Evolutionary conservation across 2,113 vertebrate species (phyloP).

Genomic region (Pseudorasbora parva): DNA sequence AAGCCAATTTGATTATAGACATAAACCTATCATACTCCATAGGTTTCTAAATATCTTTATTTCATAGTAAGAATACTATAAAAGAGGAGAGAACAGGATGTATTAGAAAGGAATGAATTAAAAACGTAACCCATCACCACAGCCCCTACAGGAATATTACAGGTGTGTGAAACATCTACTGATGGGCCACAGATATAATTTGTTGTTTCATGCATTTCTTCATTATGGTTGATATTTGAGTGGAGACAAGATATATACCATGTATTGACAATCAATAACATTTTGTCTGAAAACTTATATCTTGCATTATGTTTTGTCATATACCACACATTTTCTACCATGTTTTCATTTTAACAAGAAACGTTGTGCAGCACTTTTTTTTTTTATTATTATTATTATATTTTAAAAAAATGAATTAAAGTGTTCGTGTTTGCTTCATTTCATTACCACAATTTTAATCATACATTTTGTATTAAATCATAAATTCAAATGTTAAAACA

Average conservation of each 20-base stretch:
- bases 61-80: slow-evolving; percentile 5
- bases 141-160: no score
- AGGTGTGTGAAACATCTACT: not conserved
- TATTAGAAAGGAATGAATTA: slow-evolving; percentile 19
- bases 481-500: no score
- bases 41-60: not conserved
- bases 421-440: no score
- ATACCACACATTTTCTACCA: no score
- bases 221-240: not conserved
- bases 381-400: no score
- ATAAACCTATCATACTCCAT: not conserved
- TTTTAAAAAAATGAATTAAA: no score
- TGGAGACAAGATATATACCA: not conserved
- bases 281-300: not conserved
- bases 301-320: not conserved
- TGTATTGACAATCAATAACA: not conserved
- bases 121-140: no score
- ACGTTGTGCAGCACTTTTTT: no score
- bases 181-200: not conserved
- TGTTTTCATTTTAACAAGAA: no score
- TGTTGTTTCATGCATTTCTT: not conserved
- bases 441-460: no score
- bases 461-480: no score
- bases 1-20: no score
- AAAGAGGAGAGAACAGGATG: not conserved